Conservation (phyloP, 2,888 invertebrate genomes). For the Mimumesa dahlbomi region DNA sequence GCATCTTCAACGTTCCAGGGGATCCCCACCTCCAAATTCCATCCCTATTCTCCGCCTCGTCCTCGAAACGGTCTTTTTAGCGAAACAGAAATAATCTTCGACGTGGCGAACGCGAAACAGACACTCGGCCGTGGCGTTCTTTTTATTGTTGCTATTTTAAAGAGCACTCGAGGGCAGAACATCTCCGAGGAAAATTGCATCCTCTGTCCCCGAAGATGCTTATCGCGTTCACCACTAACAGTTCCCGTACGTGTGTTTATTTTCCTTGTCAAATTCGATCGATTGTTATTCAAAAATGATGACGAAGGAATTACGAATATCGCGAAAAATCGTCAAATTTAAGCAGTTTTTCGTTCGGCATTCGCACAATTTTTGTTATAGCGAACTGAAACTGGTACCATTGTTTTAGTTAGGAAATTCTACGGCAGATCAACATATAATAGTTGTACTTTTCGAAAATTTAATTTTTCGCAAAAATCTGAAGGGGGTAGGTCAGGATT, state of each 20-base stretch:
- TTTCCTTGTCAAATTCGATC: no score
- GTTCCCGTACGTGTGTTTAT: neutral
- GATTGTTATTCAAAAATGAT: no score
- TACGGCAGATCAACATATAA: no score
- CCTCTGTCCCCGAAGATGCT: neutral
- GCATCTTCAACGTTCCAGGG: constrained; percentile 64
- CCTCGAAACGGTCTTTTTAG: constrained; percentile 46
- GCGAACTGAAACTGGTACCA: no score
- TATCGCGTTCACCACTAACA: neutral
- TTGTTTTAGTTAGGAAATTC: no score
- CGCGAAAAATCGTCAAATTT: no score
- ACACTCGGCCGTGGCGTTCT: constrained; percentile 14
- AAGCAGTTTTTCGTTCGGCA: no score
- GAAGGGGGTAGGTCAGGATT: no score
- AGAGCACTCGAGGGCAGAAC: neutral
- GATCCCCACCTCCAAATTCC: constrained; percentile 20
- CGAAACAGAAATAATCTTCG: constrained; percentile 59
- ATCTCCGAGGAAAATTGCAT: neutral
- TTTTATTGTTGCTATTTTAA: constrained; percentile 28
- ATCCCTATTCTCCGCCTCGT: constrained; percentile 25
- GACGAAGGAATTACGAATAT: no score
- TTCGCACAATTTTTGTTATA: no score
- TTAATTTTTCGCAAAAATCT: no score
- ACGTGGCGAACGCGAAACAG: constrained; percentile 20
- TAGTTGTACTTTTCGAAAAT: no score